Evolutionary conservation across 1,140 invertebrate genomes (phyloP), one percentile per base, ranked within the genome.

Genomic region (Colletes latitarsis): DNA sequence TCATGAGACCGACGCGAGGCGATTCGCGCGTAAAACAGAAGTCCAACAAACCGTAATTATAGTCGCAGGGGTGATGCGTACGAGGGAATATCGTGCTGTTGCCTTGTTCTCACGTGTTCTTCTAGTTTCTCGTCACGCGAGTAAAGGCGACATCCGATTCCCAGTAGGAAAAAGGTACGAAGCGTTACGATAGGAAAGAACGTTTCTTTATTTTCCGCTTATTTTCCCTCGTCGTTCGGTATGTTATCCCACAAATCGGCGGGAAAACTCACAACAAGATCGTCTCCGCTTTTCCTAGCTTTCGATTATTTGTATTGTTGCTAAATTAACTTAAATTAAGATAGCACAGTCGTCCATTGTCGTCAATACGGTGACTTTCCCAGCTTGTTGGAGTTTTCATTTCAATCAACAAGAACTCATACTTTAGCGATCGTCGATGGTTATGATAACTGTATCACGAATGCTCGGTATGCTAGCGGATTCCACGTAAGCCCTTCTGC

Each of bases 61-160:
- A 62, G 43, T 67, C 17, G 12, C 63, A 30, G 10, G 14, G 78
- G 62, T 49, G 67, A 75, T 60, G 77, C 62, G 49, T 77, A 70
- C 79, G 74, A 82, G 79, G 83, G 81, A 78, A 85, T 77, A 74
- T 85, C 70, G 71, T 63, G 30, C 68, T 58, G 3, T 21, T 73
- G 77, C 74, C 77, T 82, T 87, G 84, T 89, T 89, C 85, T 86
- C 81, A 83, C 84, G 85, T 87, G 68, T 55, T 57, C 69, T 55
- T 73, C 55, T 76, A 76, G 58, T 74, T 67, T 77, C 70, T 83
- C 78, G 79, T 85, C 84, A 85, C 84, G 83, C 83, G 83, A 85
- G 60, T 85, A 85, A 74, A 85, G 74, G 55, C 84, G 69, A 80
- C 78, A 75, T 85, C 72, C 83, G 80, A 85, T 85, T 85, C 84